Evolutionary conservation across 1,140 invertebrate genomes (phyloP).

Genomic region (Nymphalis io): DNA sequence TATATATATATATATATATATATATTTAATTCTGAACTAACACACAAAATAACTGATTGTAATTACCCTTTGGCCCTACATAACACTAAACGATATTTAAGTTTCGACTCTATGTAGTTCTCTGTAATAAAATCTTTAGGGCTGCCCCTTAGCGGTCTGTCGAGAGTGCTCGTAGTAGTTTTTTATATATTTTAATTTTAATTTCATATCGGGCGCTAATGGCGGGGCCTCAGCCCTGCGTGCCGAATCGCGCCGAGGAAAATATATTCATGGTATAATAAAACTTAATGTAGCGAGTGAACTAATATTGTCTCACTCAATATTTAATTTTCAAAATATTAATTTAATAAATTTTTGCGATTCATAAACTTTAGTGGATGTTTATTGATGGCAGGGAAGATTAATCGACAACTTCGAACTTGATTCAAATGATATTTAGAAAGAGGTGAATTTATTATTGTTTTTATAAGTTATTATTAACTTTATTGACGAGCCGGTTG

Average conservation of each 20-base stretch:
- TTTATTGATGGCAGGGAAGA: conserved; percentile 25
- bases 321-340: conserved; percentile 76
- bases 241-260: conserved; percentile 69
- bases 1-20: no score
- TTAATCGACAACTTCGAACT: neutral
- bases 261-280: conserved; percentile 78
- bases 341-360: conserved; percentile 69
- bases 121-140: conserved; percentile 58
- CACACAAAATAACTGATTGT: no score
- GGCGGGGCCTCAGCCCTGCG: conserved; percentile 74
- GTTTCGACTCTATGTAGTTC: conserved; percentile 46
- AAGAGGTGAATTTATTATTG: neutral
- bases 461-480: no score
- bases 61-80: no score
- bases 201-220: conserved; percentile 79
- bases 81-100: conserved; percentile 18
- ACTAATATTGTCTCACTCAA: conserved; percentile 80
- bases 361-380: conserved; percentile 68
- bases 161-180: conserved; percentile 69
- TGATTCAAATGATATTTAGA: neutral
- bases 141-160: conserved; percentile 77
- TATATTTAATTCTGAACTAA: no score
- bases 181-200: conserved; percentile 80
- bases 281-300: conserved; percentile 79
- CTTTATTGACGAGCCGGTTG: no score